These are phyloP conservation scores for Darevskia mixta DNA, from an alignment of 2,797 vertebrate genomes.

Conservation along the genomic window DNA sequence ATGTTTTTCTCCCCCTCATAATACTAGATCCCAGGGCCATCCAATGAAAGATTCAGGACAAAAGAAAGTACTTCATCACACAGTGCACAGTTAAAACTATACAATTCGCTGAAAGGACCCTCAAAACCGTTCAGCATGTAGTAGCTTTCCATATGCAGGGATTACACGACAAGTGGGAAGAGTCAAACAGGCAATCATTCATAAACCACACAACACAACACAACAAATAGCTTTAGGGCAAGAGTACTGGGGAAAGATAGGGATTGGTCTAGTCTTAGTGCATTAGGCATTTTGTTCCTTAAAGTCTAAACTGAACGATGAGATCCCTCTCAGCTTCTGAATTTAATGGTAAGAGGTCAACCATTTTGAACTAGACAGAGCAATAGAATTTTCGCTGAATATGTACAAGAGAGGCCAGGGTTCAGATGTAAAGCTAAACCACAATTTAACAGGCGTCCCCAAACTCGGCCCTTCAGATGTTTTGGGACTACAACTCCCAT, in stretches of 20 bases:
- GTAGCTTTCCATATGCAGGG: neutral
- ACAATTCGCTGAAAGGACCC: neutral
- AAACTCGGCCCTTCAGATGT: too few relatives aligned
- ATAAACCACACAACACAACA: neutral
- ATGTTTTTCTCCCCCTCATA: too few relatives aligned
- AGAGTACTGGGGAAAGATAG: neutral
- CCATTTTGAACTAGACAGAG: neutral
- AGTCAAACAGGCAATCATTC: neutral
- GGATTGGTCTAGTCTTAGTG: neutral
- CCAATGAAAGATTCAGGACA: too few relatives aligned
- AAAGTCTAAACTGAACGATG: neutral
- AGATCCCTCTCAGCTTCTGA: neutral
- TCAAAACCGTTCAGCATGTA: neutral
- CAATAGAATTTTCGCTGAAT: neutral
- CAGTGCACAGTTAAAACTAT: too few relatives aligned
- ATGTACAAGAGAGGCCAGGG: neutral
- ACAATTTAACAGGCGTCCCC: neutral
- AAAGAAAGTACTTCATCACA: too few relatives aligned
- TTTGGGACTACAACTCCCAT: too few relatives aligned
- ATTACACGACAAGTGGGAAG: neutral
- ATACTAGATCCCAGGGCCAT: too few relatives aligned
- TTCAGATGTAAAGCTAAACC: neutral
- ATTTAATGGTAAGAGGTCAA: neutral
- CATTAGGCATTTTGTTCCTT: neutral
- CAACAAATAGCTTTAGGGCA: neutral